These are phyloP conservation scores for Nothocercus nigrocapillus DNA, from an alignment of 2,113 vertebrate genomes.

Conservation along the genomic window DNA sequence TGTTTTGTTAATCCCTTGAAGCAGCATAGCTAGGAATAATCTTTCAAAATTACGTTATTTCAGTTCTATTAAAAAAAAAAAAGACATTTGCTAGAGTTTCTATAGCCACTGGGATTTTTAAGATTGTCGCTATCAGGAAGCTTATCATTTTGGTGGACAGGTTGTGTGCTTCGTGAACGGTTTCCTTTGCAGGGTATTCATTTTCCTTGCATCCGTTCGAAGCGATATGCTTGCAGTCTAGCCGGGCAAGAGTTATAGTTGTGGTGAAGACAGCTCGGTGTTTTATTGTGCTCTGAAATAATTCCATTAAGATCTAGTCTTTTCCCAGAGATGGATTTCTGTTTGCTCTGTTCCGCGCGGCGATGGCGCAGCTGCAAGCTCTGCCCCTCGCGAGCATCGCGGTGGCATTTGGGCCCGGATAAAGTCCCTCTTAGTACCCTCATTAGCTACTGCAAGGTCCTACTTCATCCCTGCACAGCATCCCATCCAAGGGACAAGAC, in stretches of 20 bases:
- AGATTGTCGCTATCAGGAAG: slow-evolving; percentile 16
- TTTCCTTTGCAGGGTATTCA: slow-evolving; percentile 19
- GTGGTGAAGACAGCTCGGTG: slow-evolving; percentile 27
- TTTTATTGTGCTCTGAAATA: slow-evolving; percentile 38
- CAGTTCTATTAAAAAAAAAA: neutral
- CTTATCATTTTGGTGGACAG: neutral
- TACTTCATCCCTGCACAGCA: neutral
- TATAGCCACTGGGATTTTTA: slow-evolving; percentile 24
- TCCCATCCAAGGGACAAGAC: fast-evolving
- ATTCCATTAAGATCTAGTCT: neutral
- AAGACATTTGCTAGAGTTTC: neutral
- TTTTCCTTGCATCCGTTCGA: slow-evolving; percentile 16
- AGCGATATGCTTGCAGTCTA: neutral
- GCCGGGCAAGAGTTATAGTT: neutral
- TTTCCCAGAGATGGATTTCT: neutral
- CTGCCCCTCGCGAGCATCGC: neutral
- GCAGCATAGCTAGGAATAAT: neutral
- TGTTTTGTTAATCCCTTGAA: slow-evolving; percentile 50
- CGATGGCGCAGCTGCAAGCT: neutral
- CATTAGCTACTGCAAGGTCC: neutral
- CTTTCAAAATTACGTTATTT: neutral
- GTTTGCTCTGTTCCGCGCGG: neutral
- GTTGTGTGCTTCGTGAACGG: neutral
- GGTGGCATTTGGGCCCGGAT: fast-evolving
- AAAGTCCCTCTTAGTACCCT: neutral